Evolutionary conservation across 2,113 vertebrate species (phyloP), one percentile per base, ranked within the genome.

Genomic region (Lamprologus lemairii): DNA sequence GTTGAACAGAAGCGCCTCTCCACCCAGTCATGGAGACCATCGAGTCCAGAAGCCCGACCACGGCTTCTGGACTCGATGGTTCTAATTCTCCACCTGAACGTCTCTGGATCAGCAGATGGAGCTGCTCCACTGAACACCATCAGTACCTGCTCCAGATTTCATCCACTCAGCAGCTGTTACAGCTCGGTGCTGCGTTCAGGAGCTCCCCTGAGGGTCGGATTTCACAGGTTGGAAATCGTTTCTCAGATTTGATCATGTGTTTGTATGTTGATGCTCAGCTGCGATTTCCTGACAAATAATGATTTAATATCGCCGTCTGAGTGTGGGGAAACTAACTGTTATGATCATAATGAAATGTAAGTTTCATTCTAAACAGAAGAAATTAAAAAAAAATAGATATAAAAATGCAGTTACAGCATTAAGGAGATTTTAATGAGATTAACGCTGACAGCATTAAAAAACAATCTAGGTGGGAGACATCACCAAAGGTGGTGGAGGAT

Each of bases 251-350:
- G 17, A 65, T 65, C 9, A n/a, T n/a, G 60, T 65, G 58, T 63
- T 33, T 58, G 26, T 31, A 58, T 16, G 55, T 31, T 58, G 57
- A 31, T 58, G 57, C 57, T 31, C 28, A 10, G 17, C 31, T 35
- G 31, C 4, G 2, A 35, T 35, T n/a, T 63, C 17, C 31, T 63
- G 58, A 63, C 17, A 63, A 10, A 35, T 63, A 63, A 63, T 19
- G 31, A n/a, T 3, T 35, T 35, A 35, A 63, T 19, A n/a, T 63
- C 0, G 3, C 58, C 1, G 13, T 33, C 28, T 0, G 31, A 35
- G 17, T 65, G 31, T 35, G 60, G 31, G 58, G 58, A 7, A 63
- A 2, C 31, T 60, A 60, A 1, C 26, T 60, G 16, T 19, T 60
- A 60, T 3, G 28, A 63, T 33, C 58, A 33, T 33, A 33, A 33